A percentile compares a stretch with the other conserved stretches of the same genome.
phyloP scores from a whole-genome alignment of 1,140 invertebrate genomes.

The Orchesella cincta region DNA sequence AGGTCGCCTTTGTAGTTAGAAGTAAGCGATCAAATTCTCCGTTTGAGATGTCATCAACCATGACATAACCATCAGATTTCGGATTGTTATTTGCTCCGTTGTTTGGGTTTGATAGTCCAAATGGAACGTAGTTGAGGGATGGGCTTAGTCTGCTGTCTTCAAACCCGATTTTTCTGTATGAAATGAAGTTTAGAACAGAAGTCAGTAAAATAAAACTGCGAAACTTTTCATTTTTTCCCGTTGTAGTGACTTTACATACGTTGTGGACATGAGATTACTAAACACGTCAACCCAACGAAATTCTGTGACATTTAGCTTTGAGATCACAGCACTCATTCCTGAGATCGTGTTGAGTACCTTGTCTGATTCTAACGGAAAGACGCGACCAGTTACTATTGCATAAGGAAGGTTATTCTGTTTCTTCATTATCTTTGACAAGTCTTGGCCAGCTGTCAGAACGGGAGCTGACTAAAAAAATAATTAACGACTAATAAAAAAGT shows the following conservation, averaged over 20 bases:
- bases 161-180: background rate
- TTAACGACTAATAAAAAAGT: too few species aligned
- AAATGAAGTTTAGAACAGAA: too few species aligned
- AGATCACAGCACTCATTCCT: background rate
- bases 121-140: background rate
- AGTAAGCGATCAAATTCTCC: background rate
- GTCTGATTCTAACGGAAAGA: background rate
- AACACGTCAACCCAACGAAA: background rate
- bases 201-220: too few species aligned
- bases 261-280: too few species aligned
- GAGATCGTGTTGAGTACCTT: background rate
- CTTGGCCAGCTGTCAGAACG: background rate
- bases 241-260: too few species aligned
- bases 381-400: slow-evolving; percentile 8
- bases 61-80: background rate
- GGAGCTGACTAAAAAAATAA: background rate
- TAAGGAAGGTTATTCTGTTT: background rate
- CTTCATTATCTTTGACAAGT: background rate
- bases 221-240: background rate
- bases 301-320: background rate
- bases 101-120: slow-evolving; percentile 5
- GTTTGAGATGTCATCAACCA: slow-evolving; percentile 24
- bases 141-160: background rate
- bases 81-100: background rate
- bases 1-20: background rate